Evolutionary conservation across 2,113 vertebrate genomes (phyloP), one percentile per base, ranked within the genome.

Genomic region (Carlito syrichta): DNA sequence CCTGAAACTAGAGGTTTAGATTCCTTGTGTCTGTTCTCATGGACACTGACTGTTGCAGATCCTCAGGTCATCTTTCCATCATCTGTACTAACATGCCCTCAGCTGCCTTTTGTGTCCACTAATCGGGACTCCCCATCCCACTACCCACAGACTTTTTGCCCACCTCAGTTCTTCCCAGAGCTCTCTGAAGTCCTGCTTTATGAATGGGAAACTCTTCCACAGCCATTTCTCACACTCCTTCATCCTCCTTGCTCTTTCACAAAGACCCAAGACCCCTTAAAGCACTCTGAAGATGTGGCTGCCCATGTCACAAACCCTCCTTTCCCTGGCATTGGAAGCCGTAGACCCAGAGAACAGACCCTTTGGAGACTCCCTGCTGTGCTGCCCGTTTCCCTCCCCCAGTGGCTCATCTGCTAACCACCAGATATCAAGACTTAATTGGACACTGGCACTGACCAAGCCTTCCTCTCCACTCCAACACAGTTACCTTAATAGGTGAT

Each of bases 281-380:
- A 60, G 52, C 22, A 22, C 3, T 86, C 23, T 40, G 6, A 4
- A 3, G 23, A 17, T 16, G 17, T 10, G n/a, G 62, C 62, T 30
- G 10, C 23, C 43, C 12, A 0, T n/a, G 0, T 20, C n/a, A n/a
- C n/a, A n/a, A n/a, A n/a, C n/a, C n/a, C n/a, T n/a, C n/a, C n/a
- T n/a, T n/a, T n/a, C n/a, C n/a, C n/a, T n/a, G 4, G 38, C 0
- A 27, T 60, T 60, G 8, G 13, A 11, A 22, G 10, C 81, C 62
- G 0, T 8, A 30, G 48, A 12, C 30, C 66, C 84, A 3, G 27
- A 60, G 43, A 35, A 11, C n/a, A 4, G 43, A 17, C 40, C 20
- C 4, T 8, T 12, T 1, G 13, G 68, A 23, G 30, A 38, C 8
- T 5, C 38, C 8, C 63, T 19, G 32, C 89, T 32, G 0, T 0